Evolutionary conservation across 2,888 invertebrate species (phyloP), one percentile per base, ranked within the genome.

Genomic region (Charanyca ferruginea): DNA sequence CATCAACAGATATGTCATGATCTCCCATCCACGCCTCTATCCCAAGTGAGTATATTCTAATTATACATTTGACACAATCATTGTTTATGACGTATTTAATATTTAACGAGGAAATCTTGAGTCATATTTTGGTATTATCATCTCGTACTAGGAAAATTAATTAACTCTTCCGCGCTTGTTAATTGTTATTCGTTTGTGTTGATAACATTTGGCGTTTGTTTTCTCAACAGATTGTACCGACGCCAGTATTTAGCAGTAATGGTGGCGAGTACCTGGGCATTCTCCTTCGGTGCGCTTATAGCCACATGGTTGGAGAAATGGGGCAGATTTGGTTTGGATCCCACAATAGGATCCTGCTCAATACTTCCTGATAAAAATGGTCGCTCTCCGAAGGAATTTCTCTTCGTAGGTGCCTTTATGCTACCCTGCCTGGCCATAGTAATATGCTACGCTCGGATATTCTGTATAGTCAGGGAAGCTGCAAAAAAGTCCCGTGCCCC

Each of bases 371-470:
- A 97, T 84, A 89, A 95, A 69, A 96, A 97, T 84, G 96, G 97
- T 77, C 97, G 97, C 66, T 97, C 98, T 45, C 97, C 98, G 4
- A 99, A 98, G 90, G 97, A 97, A 83, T 98, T 98, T 77, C 96
- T 99, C 0, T 99, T 98, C 88, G 96, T 98, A 0, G 97, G 97
- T 72, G 99, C 98, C n/a, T 99, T 99, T 85, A 97, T 98, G 87
- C 96, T 98, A 44, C 99, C 99, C 0, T 98, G 98, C 90, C 92
- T 97, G 83, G 97, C 98, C 58, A 99, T 99, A 85, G 97, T 98
- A 16, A 96, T 98, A 81, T 98, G 98, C 88, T 98, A 98, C 84
- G 97, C 98, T 0, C 96, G 98, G 80, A 99, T 98, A 91, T 98
- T 98, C 88, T 97, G 97, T 87, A 97, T 98, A 69, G 98, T 98